Evolutionary conservation across 2,888 invertebrate species (phyloP).

Genomic region (Coenonympha glycerion): DNA sequence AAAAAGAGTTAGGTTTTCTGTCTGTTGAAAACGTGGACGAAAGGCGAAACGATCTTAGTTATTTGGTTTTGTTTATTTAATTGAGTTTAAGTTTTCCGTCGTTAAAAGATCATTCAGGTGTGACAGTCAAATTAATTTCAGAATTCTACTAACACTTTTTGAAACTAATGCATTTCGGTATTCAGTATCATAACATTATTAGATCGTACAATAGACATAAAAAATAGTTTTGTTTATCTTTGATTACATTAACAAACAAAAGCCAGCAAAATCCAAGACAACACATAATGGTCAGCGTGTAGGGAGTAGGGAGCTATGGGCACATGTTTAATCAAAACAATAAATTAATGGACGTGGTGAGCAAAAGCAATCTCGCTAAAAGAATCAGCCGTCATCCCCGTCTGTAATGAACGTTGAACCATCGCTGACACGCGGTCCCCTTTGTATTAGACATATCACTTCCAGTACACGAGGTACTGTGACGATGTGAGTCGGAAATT

Average conservation of each 20-base stretch:
- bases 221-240: no score
- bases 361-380: slow-evolving; percentile 58
- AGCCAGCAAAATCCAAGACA: neutral
- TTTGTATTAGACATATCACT: slow-evolving; percentile 45
- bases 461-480: slow-evolving; percentile 35
- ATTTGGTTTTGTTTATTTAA: no score
- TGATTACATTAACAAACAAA: neutral
- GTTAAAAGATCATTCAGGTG: no score
- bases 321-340: slow-evolving; percentile 19
- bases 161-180: no score
- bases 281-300: neutral
- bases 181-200: no score
- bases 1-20: slow-evolving; percentile 7
- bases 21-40: neutral
- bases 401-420: slow-evolving; percentile 40
- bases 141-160: no score
- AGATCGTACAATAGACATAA: neutral
- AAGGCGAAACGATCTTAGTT: neutral
- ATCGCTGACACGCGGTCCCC: slow-evolving; percentile 40
- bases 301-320: no score
- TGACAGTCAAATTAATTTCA: no score
- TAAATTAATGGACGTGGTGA: slow-evolving; percentile 20
- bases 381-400: slow-evolving; percentile 35
- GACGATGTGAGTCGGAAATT: slow-evolving; percentile 24
- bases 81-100: no score